A percentile compares a stretch with the other conserved stretches of the same genome.
Conservation (phyloP, 2,113 vertebrate genomes). For the Coreoperca whiteheadi region DNA sequence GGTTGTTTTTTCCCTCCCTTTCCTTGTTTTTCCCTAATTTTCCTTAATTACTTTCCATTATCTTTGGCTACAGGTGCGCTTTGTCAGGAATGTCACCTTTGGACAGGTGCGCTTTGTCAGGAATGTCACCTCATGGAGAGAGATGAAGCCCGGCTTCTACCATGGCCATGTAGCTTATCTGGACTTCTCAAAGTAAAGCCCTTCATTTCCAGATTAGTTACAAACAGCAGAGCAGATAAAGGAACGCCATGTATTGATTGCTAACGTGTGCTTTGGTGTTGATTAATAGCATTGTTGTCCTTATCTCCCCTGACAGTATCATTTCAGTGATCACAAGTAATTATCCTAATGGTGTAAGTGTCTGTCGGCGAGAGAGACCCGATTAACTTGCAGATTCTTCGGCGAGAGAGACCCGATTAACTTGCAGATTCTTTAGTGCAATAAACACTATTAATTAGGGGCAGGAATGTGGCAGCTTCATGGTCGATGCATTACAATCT, state of each 20-base stretch:
- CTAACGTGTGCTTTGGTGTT: conserved; percentile 56
- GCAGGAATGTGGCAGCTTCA: neutral
- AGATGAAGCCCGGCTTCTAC: conserved; percentile 98
- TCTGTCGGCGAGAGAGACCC: conserved; percentile 33
- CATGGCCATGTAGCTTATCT: conserved; percentile 96
- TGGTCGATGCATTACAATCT: neutral
- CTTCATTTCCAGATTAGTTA: conserved; percentile 66
- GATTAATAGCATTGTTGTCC: conserved; percentile 74
- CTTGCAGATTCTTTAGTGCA: conserved; percentile 20
- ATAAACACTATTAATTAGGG: neutral
- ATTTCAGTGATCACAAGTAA: conserved; percentile 66
- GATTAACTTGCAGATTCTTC: conserved; percentile 47
- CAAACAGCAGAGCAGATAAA: conserved; percentile 58
- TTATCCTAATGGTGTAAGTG: conserved; percentile 67
- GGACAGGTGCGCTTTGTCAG: conserved; percentile 96
- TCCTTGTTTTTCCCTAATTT: conserved; percentile 12
- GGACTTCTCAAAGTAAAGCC: conserved; percentile 95
- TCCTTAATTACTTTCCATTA: conserved; percentile 44
- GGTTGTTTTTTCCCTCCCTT: neutral
- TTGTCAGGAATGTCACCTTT: conserved; percentile 96
- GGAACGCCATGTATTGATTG: conserved; percentile 60
- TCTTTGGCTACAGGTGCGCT: conserved; percentile 88
- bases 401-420: conserved; percentile 30
- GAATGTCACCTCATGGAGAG: conserved; percentile 95
- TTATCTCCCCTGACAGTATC: conserved; percentile 67